Percentiles rank a stretch among this genome's conserved stretches.
phyloP scores from a whole-genome alignment of 2,113 vertebrate species.

The Poeciliopsis turrubarensis region DNA sequence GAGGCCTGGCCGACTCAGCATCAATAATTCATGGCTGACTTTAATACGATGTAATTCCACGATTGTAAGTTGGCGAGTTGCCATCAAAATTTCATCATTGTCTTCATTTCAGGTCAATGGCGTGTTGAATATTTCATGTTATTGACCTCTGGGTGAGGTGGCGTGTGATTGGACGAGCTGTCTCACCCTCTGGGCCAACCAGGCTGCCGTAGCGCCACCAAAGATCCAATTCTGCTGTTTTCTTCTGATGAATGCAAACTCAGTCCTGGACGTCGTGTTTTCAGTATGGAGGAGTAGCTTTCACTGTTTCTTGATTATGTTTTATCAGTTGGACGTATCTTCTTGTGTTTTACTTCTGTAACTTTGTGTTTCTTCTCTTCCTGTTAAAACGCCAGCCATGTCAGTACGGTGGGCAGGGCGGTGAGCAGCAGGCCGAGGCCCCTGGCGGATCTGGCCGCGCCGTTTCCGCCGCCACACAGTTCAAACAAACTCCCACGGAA shows the following conservation, averaged over 20 bases:
- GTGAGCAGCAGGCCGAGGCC: constrained; percentile 82
- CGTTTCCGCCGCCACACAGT: constrained; percentile 89
- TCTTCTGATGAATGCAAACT: constrained; percentile 59
- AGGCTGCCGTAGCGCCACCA: constrained; percentile 34
- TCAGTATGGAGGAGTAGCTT: constrained; percentile 29
- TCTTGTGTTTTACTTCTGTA: constrained; percentile 18
- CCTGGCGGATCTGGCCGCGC: constrained; percentile 75
- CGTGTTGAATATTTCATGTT: constrained; percentile 71
- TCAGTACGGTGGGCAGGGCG: constrained; percentile 85
- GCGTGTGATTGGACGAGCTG: constrained; percentile 69
- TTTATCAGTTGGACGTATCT: constrained; percentile 12
- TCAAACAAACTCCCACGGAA: constrained; percentile 97
- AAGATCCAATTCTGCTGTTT: constrained; percentile 69
- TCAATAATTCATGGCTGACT: constrained; percentile 71
- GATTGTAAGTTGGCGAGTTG: constrained; percentile 49
- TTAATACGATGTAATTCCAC: constrained; percentile 70
- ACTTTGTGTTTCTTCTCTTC: constrained; percentile 31
- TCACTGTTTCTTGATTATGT: constrained; percentile 74
- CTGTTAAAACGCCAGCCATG: constrained; percentile 90
- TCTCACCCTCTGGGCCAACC: constrained; percentile 51
- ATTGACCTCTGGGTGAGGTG: constrained; percentile 65
- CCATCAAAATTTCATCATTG: constrained; percentile 67
- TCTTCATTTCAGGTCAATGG: constrained; percentile 64
- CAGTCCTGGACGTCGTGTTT: constrained; percentile 44
- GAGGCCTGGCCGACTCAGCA: constrained; percentile 37